A percentile compares a stretch with the other conserved stretches of the same genome.
These are phyloP conservation scores for Spea bombifrons DNA, from an alignment of 2,113 vertebrate genomes.

Conservation along the genomic window DNA sequence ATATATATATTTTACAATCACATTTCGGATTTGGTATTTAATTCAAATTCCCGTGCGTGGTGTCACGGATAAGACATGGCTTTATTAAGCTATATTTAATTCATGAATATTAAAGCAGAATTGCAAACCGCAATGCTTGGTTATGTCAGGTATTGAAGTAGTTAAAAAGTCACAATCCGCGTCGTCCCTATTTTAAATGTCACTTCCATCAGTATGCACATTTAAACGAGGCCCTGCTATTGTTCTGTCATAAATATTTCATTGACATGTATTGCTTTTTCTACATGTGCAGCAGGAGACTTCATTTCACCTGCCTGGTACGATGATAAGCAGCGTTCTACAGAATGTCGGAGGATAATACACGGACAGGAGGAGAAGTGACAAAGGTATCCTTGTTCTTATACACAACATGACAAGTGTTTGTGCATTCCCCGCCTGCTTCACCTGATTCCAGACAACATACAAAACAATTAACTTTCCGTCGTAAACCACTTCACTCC, in stretches of 20 bases:
- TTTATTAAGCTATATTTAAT: conserved; percentile 1
- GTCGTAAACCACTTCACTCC: neutral
- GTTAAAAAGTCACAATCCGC: neutral
- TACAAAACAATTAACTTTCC: neutral
- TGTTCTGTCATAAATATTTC: conserved; percentile 32
- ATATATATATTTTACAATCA: too few relatives aligned
- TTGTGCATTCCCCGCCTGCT: neutral
- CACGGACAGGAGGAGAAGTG: neutral
- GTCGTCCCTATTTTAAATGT: conserved; percentile 27
- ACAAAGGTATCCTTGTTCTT: neutral
- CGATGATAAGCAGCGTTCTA: neutral
- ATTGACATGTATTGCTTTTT: conserved; percentile 13
- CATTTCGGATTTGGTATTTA: too few relatives aligned
- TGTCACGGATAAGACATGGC: neutral
- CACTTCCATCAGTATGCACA: conserved; percentile 8
- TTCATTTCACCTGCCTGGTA: neutral
- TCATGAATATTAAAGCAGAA: neutral
- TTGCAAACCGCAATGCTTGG: conserved; percentile 7
- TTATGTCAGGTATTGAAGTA: conserved; percentile 10
- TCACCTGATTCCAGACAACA: neutral
- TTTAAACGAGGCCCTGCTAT: conserved; percentile 23
- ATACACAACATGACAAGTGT: conserved; percentile 1
- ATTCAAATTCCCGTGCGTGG: too few relatives aligned
- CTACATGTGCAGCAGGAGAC: too few relatives aligned
- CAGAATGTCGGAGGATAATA: neutral